A percentile compares a stretch with the other conserved stretches of the same genome.
Conservation (phyloP, 2,113 vertebrate genomes). For the Gnathonemus longibarbis region DNA sequence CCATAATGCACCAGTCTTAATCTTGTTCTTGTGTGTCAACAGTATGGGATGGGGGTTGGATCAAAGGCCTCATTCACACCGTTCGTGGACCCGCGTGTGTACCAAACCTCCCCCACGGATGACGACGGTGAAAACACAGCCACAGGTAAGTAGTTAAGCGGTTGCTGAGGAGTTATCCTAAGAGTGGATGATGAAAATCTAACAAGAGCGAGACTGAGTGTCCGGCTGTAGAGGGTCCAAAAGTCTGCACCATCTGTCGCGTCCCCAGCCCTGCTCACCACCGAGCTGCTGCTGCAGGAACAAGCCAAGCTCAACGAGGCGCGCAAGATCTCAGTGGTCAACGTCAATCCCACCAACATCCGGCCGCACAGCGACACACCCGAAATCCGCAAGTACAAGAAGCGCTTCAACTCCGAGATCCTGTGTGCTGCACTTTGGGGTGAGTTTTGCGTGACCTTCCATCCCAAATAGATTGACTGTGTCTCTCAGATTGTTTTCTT, state of each 20-base stretch:
- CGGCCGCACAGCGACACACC: conserved; percentile 93
- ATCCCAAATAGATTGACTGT: neutral
- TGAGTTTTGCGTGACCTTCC: conserved; percentile 42
- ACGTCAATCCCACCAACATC: conserved; percentile 97
- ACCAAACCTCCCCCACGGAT: conserved; percentile 85
- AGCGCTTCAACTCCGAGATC: conserved; percentile 97
- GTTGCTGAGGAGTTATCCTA: neutral
- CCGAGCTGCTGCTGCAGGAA: conserved; percentile 86
- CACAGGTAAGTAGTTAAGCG: conserved; percentile 56
- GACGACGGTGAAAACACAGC: conserved; percentile 77
- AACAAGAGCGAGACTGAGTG: neutral
- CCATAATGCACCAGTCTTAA: neutral
- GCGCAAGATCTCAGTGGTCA: conserved; percentile 94
- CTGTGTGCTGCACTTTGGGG: conserved; percentile 95
- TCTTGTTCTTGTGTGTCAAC: conserved; percentile 1
- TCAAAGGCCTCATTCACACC: conserved; percentile 90
- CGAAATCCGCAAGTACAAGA: conserved; percentile 98
- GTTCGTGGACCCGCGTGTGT: conserved; percentile 86
- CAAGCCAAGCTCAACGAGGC: conserved; percentile 92
- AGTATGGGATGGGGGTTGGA: conserved; percentile 83
- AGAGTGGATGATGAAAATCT: neutral
- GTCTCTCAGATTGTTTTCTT: neutral
- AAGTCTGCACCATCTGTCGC: neutral
- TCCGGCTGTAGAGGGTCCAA: neutral
- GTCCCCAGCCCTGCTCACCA: conserved; percentile 76